phyloP scores from a whole-genome alignment of 2,888 invertebrate species.

The Metacarcinus magister region DNA sequence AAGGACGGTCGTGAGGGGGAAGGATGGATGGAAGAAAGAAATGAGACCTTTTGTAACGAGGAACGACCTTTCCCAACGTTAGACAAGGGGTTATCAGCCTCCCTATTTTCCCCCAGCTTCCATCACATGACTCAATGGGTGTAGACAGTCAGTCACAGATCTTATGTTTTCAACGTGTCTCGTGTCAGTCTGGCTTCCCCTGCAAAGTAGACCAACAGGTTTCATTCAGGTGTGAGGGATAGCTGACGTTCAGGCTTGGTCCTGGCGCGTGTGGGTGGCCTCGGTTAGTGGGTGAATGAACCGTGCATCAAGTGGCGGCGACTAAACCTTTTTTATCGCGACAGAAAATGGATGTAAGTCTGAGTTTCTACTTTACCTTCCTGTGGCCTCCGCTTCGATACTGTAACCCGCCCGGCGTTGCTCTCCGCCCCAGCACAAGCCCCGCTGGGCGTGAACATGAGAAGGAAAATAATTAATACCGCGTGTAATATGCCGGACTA shows the following conservation, averaged over 20 bases:
- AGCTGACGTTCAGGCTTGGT: background rate
- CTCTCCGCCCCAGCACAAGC: background rate
- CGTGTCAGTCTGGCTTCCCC: background rate
- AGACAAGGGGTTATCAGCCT: background rate
- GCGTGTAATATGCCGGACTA: background rate
- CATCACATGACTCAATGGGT: background rate
- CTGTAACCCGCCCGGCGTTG: background rate
- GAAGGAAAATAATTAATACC: background rate
- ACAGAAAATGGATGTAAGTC: background rate
- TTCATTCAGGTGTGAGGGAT: background rate
- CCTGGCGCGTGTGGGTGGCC: background rate
- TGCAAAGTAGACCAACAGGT: background rate
- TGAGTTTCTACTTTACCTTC: background rate
- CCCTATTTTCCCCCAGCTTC: background rate
- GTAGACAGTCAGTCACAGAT: background rate
- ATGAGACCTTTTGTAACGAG: slow-evolving; percentile 52
- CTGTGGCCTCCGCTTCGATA: background rate
- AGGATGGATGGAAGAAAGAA: background rate
- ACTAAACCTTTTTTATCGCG: background rate
- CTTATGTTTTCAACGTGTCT: background rate
- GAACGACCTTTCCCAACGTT: background rate
- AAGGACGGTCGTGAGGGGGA: background rate
- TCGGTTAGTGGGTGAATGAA: background rate
- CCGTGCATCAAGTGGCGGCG: background rate
- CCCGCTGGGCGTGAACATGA: background rate